Evolutionary conservation across 2,888 invertebrate genomes (phyloP), one percentile per base, ranked within the genome.

Genomic region (Drosophila mulleri): DNA sequence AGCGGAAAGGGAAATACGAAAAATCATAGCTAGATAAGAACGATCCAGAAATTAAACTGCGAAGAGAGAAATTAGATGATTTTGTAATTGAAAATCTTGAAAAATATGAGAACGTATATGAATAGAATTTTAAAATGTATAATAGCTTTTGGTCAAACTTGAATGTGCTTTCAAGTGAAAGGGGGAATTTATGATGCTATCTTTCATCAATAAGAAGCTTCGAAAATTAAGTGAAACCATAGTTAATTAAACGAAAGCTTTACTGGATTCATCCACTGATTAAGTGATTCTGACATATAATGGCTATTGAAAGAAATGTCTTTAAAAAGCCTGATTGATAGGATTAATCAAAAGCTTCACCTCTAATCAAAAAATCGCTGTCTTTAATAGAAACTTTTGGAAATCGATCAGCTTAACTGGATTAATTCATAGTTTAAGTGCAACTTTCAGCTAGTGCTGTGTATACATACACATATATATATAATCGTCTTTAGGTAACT

Each of bases 391-490:
- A n/a, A 44, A 6, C 5, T 14, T 7, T 26, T 39, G 18, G 16
- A 29, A 29, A 26, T 6, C 0, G 32, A 57, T n/a, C 35, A 42
- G 26, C 52, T 41, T 45, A 39, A 45, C 18, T 8, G 18, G 57
- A 47, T 53, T 26, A 56, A 52, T 39, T 48, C 26, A 12, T n/a
- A 54, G 29, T 4, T 18, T 18, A 57, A 42, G 54, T 54, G 58
- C 39, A 44, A 53, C 48, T 67, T 60, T 48, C 53, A 59, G 62
- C 58, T 60, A 47, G 48, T 62, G 78, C 20, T 35, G n/a, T 23
- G 26, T 42, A 23, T 23, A 53, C 23, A 48, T 29, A n/a, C n/a
- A 48, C 1, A 47, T 47, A 29, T 48, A 48, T 53, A n/a, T 18
- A n/a, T 44, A 32, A 29, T 32, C 14, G 3, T 23, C 11, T 35